phyloP scores from a whole-genome alignment of 2,113 vertebrate genomes.

The Callionymus lyra region DNA sequence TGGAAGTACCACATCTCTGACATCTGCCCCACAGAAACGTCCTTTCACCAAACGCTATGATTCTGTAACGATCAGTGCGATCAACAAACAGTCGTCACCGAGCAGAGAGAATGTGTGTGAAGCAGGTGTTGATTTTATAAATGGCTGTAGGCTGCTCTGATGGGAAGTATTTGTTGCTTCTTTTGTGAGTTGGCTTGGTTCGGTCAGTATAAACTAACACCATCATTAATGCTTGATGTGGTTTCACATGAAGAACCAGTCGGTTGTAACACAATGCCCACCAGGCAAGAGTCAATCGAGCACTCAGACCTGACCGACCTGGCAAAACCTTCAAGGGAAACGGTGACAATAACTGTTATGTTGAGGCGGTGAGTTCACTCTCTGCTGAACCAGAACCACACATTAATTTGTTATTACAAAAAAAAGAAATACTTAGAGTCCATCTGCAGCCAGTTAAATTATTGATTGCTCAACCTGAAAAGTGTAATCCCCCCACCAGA shows the following conservation, averaged over 20 bases:
- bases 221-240: constrained; percentile 20
- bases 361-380: no score
- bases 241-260: constrained; percentile 3
- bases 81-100: constrained; percentile 35
- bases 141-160: constrained; percentile 6
- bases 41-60: constrained; percentile 24
- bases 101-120: constrained; percentile 18
- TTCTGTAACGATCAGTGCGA: constrained; percentile 26
- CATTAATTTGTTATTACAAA: no score
- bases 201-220: constrained; percentile 18
- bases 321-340: no score
- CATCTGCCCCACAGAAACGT: constrained; percentile 52
- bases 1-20: constrained; percentile 15
- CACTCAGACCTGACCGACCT: no score
- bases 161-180: constrained; percentile 14
- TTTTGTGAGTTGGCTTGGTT: constrained; percentile 10
- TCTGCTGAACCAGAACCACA: no score
- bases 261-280: no score
- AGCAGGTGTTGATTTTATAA: constrained; percentile 34
- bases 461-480: no score
- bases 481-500: no score
- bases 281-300: no score
- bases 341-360: no score
- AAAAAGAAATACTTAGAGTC: no score
- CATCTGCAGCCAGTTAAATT: no score